These are phyloP conservation scores for Gnathochromis pfefferi DNA, from an alignment of 2,113 vertebrate genomes.

Conservation along the genomic window DNA sequence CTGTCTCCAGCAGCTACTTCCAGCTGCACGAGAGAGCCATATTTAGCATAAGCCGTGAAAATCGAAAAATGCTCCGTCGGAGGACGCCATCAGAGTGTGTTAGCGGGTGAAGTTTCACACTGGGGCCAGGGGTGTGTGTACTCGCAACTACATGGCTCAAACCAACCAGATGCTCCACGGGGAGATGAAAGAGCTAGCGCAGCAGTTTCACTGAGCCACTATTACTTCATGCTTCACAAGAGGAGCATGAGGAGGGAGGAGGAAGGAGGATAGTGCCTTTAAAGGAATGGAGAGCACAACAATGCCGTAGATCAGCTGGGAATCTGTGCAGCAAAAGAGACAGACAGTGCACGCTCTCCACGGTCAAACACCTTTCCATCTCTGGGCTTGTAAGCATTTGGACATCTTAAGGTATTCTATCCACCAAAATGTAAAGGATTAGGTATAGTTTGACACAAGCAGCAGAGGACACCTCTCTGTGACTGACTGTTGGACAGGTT, in stretches of 20 bases:
- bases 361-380: not conserved
- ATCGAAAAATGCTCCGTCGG: not conserved
- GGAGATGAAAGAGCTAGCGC: conserved; percentile 9
- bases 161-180: conserved; percentile 24
- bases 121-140: not conserved
- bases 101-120: conserved; percentile 7
- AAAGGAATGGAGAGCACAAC: conserved; percentile 5
- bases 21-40: not conserved
- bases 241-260: not conserved
- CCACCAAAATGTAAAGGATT: not conserved
- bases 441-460: not conserved
- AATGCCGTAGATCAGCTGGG: not conserved
- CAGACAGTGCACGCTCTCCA: not conserved
- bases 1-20: conserved; percentile 4
- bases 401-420: not conserved
- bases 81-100: not conserved
- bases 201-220: conserved; percentile 25
- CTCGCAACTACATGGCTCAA: conserved; percentile 1
- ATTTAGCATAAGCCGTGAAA: conserved; percentile 14
- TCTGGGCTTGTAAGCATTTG: not conserved
- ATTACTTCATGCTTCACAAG: conserved; percentile 23
- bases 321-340: not conserved
- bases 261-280: not conserved
- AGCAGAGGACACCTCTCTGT: not conserved
- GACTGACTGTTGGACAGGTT: not conserved